Conservation (phyloP, 2,888 invertebrate genomes). For the Pseudeuparius sepicola region DNA sequence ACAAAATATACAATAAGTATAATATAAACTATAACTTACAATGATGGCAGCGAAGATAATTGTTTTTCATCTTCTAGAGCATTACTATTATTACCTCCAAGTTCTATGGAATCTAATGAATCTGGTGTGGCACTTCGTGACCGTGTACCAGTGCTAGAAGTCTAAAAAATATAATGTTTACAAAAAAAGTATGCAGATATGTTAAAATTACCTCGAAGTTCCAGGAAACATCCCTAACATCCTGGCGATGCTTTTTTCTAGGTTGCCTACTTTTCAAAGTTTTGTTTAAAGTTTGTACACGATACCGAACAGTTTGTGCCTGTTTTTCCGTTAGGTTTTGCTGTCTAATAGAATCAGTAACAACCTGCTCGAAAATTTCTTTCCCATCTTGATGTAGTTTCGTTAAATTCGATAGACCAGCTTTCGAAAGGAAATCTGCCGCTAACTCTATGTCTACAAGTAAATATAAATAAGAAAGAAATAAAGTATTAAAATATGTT, state of each 20-base stretch:
- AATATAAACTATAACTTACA: constrained; percentile 28
- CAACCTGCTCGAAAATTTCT: constrained; percentile 55
- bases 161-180: constrained; percentile 41
- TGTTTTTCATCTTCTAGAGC: constrained; percentile 34
- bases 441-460: constrained; percentile 65
- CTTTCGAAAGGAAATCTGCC: constrained; percentile 64
- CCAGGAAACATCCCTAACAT: constrained; percentile 74
- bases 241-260: constrained; percentile 48
- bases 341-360: constrained; percentile 47
- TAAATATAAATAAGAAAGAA: constrained; percentile 1
- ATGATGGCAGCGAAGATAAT: constrained; percentile 27
- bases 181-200: neutral
- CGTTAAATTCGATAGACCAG: constrained; percentile 60
- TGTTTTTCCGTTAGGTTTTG: constrained; percentile 57
- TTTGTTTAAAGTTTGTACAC: constrained; percentile 66
- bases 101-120: constrained; percentile 61
- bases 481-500: constrained; percentile 1
- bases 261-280: constrained; percentile 59
- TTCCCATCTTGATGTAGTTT: constrained; percentile 60
- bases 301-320: constrained; percentile 64
- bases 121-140: constrained; percentile 84
- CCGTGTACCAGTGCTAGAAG: constrained; percentile 71
- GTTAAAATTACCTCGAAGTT: constrained; percentile 59
- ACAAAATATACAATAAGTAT: too few relatives aligned
- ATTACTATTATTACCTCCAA: too few relatives aligned